Conservation (phyloP, 2,888 invertebrate species). For the Leptopilina drosophilae region DNA sequence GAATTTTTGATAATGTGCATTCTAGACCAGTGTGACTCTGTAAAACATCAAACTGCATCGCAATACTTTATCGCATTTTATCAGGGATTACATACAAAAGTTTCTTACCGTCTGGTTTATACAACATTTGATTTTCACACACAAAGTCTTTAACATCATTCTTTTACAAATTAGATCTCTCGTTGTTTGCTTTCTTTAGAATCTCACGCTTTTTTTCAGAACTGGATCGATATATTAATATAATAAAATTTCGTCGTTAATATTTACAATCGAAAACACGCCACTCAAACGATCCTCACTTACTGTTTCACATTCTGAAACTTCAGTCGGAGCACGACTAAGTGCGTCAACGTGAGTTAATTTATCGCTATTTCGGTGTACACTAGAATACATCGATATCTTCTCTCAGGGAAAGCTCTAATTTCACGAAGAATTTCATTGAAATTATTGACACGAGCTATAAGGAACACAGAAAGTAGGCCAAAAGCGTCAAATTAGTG, state of each 20-base stretch:
- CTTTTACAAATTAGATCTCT: not conserved
- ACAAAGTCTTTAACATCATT: not conserved
- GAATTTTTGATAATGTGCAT: slow-evolving; percentile 37
- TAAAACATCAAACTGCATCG: slow-evolving; percentile 40
- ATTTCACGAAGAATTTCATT: too few relatives aligned
- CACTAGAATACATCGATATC: too few relatives aligned
- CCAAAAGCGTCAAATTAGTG: too few relatives aligned
- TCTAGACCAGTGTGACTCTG: slow-evolving; percentile 51
- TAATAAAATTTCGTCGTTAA: not conserved
- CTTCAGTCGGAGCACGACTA: slow-evolving; percentile 46
- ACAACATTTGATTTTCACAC: slow-evolving; percentile 2
- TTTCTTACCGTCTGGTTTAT: slow-evolving; percentile 34
- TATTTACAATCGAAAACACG: not conserved
- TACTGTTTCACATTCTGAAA: not conserved
- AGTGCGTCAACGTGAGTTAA: slow-evolving; percentile 53
- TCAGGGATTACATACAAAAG: slow-evolving; percentile 44
- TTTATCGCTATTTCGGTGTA: not conserved
- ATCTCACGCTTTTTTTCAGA: slow-evolving; percentile 29
- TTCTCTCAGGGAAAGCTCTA: too few relatives aligned
- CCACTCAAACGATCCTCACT: too few relatives aligned
- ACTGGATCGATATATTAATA: not conserved
- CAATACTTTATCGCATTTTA: slow-evolving; percentile 39
- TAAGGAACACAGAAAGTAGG: too few relatives aligned
- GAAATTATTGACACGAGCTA: too few relatives aligned
- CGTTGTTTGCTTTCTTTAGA: not conserved